Base-by-base conservation (phyloP, 2,888 invertebrate species). In the Artemia sinica region DNA sequence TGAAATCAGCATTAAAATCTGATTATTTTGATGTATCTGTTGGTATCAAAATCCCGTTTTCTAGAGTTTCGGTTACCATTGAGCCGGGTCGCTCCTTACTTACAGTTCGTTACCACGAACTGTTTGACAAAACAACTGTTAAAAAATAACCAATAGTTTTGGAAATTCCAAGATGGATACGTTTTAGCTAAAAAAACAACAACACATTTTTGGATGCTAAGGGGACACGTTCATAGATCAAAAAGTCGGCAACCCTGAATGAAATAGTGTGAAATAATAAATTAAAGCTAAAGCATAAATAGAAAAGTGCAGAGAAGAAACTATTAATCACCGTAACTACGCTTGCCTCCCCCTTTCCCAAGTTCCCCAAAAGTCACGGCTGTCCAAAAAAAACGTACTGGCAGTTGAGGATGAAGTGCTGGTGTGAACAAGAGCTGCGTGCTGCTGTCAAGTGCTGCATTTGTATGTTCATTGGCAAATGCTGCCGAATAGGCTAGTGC, bases 311-410 rank as follows among this genome's bases (percentile, higher is more conserved):
- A 58, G 58, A 58, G 18, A 58, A 58, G 58, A 58, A 28, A 58
- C 58, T 14, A 14, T 58, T 58, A 58, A 58, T 58, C 58, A 58
- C 58, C 58, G 18, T 58, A n/a, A 58, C 58, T 58, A 58, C 58
- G 18, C 58, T 18, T 58, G 58, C 58, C 58, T 58, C 58, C 58
- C 58, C 58, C 58, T 58, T 58, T 58, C 18, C 58, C 18, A 58
- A 58, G 18, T 58, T 58, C 58, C 58, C 58, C 58, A n/a, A 58
- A 14, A 58, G 58, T 58, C 58, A 58, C 58, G 58, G 89, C 88
- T 90, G 91, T 91, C 91, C 91, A n/a, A 91, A 87, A 91, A 91
- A 85, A 91, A 82, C 91, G 89, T 81, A 92, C 92, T 80, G 92
- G 92, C 81, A 94, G 91, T 87, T 95, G 94, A 80, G 92, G 91